A percentile compares a stretch with the other conserved stretches of the same genome.
Evolutionary conservation across 2,888 invertebrate species (phyloP).

Genomic region (Lucinisca nassula): DNA sequence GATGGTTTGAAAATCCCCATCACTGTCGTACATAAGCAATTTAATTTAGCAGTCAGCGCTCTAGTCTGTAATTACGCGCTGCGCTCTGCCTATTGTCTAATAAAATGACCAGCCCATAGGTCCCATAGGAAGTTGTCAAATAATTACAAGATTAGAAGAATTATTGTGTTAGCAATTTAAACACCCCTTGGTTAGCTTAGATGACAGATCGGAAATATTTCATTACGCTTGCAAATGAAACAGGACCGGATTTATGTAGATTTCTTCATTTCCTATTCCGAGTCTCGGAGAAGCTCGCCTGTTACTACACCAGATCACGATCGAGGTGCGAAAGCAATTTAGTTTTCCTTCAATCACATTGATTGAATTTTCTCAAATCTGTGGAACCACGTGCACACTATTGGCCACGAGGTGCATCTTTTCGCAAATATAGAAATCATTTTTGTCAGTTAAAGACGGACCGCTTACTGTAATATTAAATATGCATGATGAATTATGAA

Average conservation of each 20-base stretch:
- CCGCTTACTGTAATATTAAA: slow-evolving; percentile 3
- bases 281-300: slow-evolving; percentile 49
- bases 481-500: slow-evolving; percentile 10
- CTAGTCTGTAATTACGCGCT: slow-evolving; percentile 50
- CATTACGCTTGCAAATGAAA: slow-evolving; percentile 64
- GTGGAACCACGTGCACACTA: slow-evolving; percentile 22
- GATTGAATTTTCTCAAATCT: slow-evolving; percentile 69
- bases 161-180: slow-evolving; percentile 71
- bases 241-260: slow-evolving; percentile 69
- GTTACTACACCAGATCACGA: slow-evolving; percentile 54
- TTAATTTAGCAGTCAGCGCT: slow-evolving; percentile 65
- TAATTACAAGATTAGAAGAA: slow-evolving; percentile 64
- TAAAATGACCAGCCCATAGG: slow-evolving; percentile 63
- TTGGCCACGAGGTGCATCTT: slow-evolving; percentile 1
- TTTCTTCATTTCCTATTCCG: slow-evolving; percentile 63
- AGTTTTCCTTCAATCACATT: slow-evolving; percentile 70
- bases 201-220: slow-evolving; percentile 54
- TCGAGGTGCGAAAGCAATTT: slow-evolving; percentile 70
- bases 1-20: slow-evolving; percentile 54
- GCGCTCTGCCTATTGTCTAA: slow-evolving; percentile 64
- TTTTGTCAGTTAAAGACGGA: background rate
- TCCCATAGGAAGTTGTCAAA: slow-evolving; percentile 65
- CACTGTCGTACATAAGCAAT: slow-evolving; percentile 64
- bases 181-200: slow-evolving; percentile 45
- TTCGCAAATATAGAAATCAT: slow-evolving; percentile 8